phyloP scores from a whole-genome alignment of 2,888 invertebrate genomes.

The Diaperis boleti region DNA sequence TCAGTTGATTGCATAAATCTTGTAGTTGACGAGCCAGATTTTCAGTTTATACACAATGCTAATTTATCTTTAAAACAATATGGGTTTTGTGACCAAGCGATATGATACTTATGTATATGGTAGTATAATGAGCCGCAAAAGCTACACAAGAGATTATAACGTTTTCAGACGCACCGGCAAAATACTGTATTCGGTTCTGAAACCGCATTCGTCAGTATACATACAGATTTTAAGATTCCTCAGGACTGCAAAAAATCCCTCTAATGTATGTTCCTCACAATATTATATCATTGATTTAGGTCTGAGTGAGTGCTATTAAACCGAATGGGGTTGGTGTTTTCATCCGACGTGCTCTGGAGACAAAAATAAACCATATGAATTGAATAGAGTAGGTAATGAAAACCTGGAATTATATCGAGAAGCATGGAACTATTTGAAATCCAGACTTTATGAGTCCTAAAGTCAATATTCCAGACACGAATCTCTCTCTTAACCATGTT shows the following conservation, averaged over 20 bases:
- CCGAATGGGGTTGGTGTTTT: slow-evolving; percentile 18
- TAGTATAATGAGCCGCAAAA: too few species aligned
- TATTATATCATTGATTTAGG: slow-evolving; percentile 28
- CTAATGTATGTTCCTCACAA: slow-evolving; percentile 25
- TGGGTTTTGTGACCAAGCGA: too few species aligned
- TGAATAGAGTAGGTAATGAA: slow-evolving; percentile 40
- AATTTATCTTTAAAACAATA: too few species aligned
- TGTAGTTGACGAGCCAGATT: too few species aligned
- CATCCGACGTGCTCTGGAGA: slow-evolving; percentile 22
- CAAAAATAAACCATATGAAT: slow-evolving; percentile 39
- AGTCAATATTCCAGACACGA: slow-evolving; percentile 65
- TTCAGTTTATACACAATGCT: too few species aligned
- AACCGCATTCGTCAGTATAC: not conserved
- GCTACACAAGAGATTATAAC: too few species aligned
- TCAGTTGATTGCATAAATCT: too few species aligned
- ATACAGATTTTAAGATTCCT: too few species aligned
- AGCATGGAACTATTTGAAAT: slow-evolving; percentile 54
- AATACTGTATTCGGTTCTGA: too few species aligned
- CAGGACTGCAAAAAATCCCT: too few species aligned
- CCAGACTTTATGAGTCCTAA: slow-evolving; percentile 61
- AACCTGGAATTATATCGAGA: slow-evolving; percentile 44
- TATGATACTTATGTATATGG: too few species aligned
- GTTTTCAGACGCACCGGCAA: too few species aligned
- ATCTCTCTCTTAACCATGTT: slow-evolving; percentile 64
- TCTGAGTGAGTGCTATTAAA: slow-evolving; percentile 23